phyloP scores from a whole-genome alignment of 1,140 invertebrate genomes.

The Tetramorium parvispinum region DNA sequence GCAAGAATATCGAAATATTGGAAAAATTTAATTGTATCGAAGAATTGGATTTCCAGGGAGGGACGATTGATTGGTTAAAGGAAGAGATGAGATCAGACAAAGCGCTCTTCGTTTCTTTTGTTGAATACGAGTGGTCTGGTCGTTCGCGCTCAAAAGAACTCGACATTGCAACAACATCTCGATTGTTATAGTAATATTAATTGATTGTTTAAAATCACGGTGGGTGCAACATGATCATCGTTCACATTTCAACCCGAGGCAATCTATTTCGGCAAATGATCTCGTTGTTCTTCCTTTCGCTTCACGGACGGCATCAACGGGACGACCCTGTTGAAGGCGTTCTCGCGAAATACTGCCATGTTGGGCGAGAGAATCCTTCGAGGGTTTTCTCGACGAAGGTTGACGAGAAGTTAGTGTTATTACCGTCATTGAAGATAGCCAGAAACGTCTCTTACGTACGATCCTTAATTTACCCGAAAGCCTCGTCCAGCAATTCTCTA shows the following conservation, averaged over 20 bases:
- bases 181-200: conserved; percentile 27
- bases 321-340: conserved; percentile 12
- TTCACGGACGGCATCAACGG: conserved; percentile 10
- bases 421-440: conserved; percentile 76
- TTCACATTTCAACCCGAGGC: background rate
- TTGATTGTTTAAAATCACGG: background rate
- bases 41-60: conserved; percentile 20
- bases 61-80: conserved; percentile 22
- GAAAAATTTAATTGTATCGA: conserved; percentile 51
- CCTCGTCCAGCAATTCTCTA: conserved; percentile 63
- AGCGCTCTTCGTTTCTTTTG: conserved; percentile 2
- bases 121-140: background rate
- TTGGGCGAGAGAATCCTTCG: conserved; percentile 48
- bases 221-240: background rate
- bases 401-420: conserved; percentile 83
- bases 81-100: conserved; percentile 25
- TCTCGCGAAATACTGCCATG: conserved; percentile 29
- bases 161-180: background rate
- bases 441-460: conserved; percentile 72
- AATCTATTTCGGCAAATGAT: conserved; percentile 43
- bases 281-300: conserved; percentile 30
- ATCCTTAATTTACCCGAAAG: conserved; percentile 76
- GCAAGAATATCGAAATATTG: conserved; percentile 51
- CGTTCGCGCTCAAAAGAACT: background rate
- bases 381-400: conserved; percentile 52